A percentile compares a stretch with the other conserved stretches of the same genome.
Conservation (phyloP, 2,888 invertebrate genomes). For the Syrphus vitripennis region DNA sequence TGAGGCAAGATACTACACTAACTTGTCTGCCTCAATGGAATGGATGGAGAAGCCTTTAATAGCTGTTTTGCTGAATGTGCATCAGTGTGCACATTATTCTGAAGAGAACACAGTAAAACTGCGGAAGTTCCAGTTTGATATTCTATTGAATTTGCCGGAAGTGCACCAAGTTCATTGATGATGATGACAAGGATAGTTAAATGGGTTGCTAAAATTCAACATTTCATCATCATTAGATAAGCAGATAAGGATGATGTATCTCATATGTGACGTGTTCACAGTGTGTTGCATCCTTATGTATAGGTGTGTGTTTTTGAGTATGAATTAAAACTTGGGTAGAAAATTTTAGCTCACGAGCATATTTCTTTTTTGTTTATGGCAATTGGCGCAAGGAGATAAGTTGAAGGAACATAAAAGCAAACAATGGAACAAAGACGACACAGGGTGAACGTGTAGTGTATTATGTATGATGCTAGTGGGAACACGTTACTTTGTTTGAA, state of each 20-base stretch:
- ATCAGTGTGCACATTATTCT: slow-evolving; percentile 7
- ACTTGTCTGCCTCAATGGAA: background rate
- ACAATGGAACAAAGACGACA: background rate
- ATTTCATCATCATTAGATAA: slow-evolving; percentile 58
- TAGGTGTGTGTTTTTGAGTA: background rate
- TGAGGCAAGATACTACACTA: background rate
- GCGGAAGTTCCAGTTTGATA: slow-evolving; percentile 68
- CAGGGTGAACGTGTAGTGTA: background rate
- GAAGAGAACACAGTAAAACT: slow-evolving; percentile 60
- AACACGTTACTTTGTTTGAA: background rate
- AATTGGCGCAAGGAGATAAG: slow-evolving; percentile 42
- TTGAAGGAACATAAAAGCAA: slow-evolving; percentile 11
- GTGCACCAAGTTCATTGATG: slow-evolving; percentile 70
- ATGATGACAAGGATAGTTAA: slow-evolving; percentile 42
- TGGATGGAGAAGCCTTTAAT: slow-evolving; percentile 35
- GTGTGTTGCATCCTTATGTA: background rate
- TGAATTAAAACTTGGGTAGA: slow-evolving; percentile 19
- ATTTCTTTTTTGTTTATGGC: slow-evolving; percentile 24
- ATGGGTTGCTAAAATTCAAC: slow-evolving; percentile 53
- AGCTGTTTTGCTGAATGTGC: background rate
- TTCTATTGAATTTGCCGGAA: slow-evolving; percentile 68
- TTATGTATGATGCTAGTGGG: background rate
- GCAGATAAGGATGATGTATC: slow-evolving; percentile 42
- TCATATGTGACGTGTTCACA: background rate
- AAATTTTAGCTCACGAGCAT: slow-evolving; percentile 22